Base-by-base conservation (phyloP, 2,888 invertebrate genomes). In the Drosophila fulvimacula region DNA sequence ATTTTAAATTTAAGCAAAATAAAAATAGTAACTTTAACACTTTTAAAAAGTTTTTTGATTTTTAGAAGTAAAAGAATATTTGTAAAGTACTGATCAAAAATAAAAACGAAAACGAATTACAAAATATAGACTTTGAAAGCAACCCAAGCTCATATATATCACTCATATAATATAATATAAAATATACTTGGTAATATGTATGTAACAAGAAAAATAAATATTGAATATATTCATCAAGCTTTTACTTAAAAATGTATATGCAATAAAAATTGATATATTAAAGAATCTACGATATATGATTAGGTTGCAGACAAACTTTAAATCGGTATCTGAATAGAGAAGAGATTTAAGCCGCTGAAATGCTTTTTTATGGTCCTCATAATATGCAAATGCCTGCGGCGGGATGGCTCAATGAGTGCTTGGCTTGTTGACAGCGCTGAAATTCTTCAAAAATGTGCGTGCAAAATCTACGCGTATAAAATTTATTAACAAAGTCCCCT, bases 401-500 rank as follows among this genome's bases (percentile, higher is more conserved):
- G 39, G 34, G 13, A 57, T 60, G 59, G 53, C 61, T 61, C 39
- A 21, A 49, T 66, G 49, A 49, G 49, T 11, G n/a, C 53, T 38
- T 49, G 49, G 44, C 61, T 39, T 48, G 69, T 42, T 39, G 51
- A 57, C 61, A 56, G 32, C 51, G 19, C 59, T 24, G 55, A 38
- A 38, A 52, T 42, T 49, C 42, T 30, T 56, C 36, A 21, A 69
- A 69, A 73, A 77, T 75, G 72, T 82, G 85, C 81, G 88, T 85
- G 82, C 76, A 60, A 84, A 85, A 85, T 85, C 84, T 81, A 82
- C 72, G 81, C 79, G 63, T 39, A 66, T 61, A 76, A 75, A 81
- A 80, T 74, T 82, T 76, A 84, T 88, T 84, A 87, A 85, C 88
- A 85, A 87, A 75, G 73, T 76, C 69, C 67, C 53, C 39, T 17